Evolutionary conservation across 2,888 invertebrate genomes (phyloP), one percentile per base, ranked within the genome.

Genomic region (Epirrhoe tristata): DNA sequence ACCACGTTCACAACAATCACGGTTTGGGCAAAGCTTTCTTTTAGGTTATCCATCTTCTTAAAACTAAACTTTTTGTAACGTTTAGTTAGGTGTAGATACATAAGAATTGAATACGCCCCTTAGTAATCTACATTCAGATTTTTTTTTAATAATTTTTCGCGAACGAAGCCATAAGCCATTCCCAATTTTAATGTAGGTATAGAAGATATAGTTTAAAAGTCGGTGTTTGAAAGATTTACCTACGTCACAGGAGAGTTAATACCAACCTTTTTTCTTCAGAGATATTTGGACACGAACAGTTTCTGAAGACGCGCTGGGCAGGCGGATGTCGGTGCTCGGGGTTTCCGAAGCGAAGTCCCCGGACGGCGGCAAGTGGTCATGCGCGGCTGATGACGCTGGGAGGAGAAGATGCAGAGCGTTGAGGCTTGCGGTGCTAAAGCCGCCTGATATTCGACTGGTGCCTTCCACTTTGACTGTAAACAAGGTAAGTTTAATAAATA

Each of bases 341-440:
- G 94, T 98, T 62, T 95, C 96, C 12, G 95, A 95, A 71, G 96
- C 97, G 0, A 95, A 95, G 67, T 88, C 93, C 24, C 93, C 95
- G 43, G 98, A 98, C 80, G 95, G 95, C 24, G 98, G 98, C 16
- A 93, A 95, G 65, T 98, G 97, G 93, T 96, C 96, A 3, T 98
- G 98, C 83, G 96, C 96, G 80, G 96, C 96, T 34, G 94, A 94
- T 61, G 96, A 96, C 79, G 95, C 95, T 78, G 95, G 95, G n/a
- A 88, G 95, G 56, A 94, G 96, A 72, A 94, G 96, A 69, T 97
- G 97, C 82, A 93, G 95, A 72, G 95, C 95, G 57, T 85, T 95
- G 61, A 88, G 94, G 65, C 89, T 97, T 43, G 93, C 94, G 31
- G 94, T 97, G 14, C 90, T 95, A 50, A 81, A 84, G 53, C 94